A percentile compares a stretch with the other conserved stretches of the same genome.
Evolutionary conservation across 2,888 invertebrate genomes (phyloP).

Genomic region (Anagyrus pseudococci): DNA sequence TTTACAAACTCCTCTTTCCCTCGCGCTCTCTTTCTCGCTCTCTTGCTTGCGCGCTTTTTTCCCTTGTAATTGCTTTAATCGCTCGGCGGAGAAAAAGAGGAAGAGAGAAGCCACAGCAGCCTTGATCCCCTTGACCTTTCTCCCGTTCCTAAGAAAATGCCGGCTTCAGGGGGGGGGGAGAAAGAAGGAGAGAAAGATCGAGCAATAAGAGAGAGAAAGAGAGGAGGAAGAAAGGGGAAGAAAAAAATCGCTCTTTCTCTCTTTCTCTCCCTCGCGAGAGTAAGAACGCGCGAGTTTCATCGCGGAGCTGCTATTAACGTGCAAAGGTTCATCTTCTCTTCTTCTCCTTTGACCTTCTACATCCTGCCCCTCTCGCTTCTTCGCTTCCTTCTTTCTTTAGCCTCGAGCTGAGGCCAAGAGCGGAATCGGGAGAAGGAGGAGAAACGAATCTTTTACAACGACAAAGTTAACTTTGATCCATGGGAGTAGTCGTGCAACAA

Average conservation of each 20-base stretch:
- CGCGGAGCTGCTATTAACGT: conserved; percentile 30
- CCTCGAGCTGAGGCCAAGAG: neutral
- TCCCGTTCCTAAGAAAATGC: conserved; percentile 25
- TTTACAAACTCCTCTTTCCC: conserved; percentile 25
- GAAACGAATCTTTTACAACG: no score
- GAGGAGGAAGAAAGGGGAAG: conserved; percentile 14
- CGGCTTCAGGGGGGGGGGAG: no score
- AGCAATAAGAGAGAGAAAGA: no score
- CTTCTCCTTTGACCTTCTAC: no score
- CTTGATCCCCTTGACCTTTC: conserved; percentile 39
- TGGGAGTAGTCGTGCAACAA: no score
- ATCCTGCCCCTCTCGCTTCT: no score
- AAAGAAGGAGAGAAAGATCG: no score
- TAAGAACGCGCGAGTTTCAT: conserved; percentile 23
- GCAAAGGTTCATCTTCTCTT: conserved; percentile 8
- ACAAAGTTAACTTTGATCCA: no score
- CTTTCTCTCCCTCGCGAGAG: no score
- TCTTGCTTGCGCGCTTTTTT: conserved; percentile 13
- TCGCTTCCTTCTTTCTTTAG: neutral
- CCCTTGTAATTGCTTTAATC: conserved; percentile 35
- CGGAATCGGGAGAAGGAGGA: no score
- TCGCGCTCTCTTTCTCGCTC: neutral
- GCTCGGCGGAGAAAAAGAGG: conserved; percentile 10
- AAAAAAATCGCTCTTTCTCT: conserved; percentile 28
- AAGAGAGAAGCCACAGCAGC: conserved; percentile 12